A percentile compares a stretch with the other conserved stretches of the same genome.
phyloP scores from a whole-genome alignment of 1,140 invertebrate species.

The Heliconius congener region DNA sequence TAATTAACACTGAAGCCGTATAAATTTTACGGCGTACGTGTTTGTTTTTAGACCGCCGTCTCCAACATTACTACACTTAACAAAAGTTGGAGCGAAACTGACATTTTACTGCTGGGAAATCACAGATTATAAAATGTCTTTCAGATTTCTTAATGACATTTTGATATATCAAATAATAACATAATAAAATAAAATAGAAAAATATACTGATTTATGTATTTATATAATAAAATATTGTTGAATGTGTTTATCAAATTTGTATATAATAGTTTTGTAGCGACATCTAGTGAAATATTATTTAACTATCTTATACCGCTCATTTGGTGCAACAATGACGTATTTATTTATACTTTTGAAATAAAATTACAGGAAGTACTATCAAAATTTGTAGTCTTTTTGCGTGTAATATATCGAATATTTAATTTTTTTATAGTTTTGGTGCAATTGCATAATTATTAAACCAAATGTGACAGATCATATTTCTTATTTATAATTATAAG shows the following conservation, averaged over 20 bases:
- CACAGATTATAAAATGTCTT: slow-evolving; percentile 26
- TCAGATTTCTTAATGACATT: neutral
- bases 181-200: neutral
- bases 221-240: neutral
- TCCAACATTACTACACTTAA: slow-evolving; percentile 46
- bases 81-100: slow-evolving; percentile 56
- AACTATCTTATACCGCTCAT: neutral
- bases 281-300: neutral
- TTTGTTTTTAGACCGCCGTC: slow-evolving; percentile 47
- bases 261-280: neutral
- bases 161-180: neutral
- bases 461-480: too few relatives aligned
- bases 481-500: too few relatives aligned
- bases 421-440: too few relatives aligned
- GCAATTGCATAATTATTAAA: too few relatives aligned
- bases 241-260: neutral
- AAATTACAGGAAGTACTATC: too few relatives aligned
- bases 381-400: too few relatives aligned
- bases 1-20: slow-evolving; percentile 51
- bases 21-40: slow-evolving; percentile 50
- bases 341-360: too few relatives aligned
- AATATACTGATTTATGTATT: neutral
- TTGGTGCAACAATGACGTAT: too few relatives aligned
- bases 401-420: too few relatives aligned
- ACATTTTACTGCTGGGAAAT: slow-evolving; percentile 29